A percentile compares a stretch with the other conserved stretches of the same genome.
These are phyloP conservation scores for Oxyruncus cristatus DNA, from an alignment of 2,113 vertebrate genomes.

Conservation along the genomic window DNA sequence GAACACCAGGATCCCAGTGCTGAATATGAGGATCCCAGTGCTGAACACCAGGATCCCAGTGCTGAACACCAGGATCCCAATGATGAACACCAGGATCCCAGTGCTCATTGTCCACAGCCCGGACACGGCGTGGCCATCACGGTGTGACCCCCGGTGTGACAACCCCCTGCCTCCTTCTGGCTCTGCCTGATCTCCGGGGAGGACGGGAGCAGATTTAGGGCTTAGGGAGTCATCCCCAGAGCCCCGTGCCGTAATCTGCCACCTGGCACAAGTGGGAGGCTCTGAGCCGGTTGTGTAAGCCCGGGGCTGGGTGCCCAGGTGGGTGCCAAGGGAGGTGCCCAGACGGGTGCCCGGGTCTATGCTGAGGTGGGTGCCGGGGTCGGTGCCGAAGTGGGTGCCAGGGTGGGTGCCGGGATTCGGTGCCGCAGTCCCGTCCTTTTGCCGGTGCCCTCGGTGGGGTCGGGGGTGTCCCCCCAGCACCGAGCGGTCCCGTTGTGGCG, in stretches of 20 bases:
- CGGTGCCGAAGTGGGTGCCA: background rate
- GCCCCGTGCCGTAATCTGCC: background rate
- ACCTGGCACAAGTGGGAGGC: background rate
- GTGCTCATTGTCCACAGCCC: accelerated
- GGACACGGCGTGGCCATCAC: accelerated
- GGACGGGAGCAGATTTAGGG: background rate
- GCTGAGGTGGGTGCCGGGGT: background rate
- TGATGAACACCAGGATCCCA: accelerated
- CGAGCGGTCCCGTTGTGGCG: background rate
- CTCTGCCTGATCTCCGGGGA: background rate
- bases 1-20: background rate
- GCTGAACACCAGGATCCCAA: too few species aligned
- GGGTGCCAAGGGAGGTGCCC: too few species aligned
- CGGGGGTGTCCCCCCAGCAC: background rate
- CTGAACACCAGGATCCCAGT: too few species aligned
- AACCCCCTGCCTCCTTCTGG: background rate
- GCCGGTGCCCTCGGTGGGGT: background rate
- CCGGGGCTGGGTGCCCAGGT: background rate
- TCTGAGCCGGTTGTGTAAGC: background rate
- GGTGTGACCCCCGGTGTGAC: background rate
- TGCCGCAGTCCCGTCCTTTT: background rate
- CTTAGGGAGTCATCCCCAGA: conserved; percentile 7
- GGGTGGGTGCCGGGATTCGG: background rate
- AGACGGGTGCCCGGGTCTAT: background rate
- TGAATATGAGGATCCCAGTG: background rate